Base-by-base conservation (phyloP, 2,888 invertebrate genomes). In the Drosophila peninsularis region DNA sequence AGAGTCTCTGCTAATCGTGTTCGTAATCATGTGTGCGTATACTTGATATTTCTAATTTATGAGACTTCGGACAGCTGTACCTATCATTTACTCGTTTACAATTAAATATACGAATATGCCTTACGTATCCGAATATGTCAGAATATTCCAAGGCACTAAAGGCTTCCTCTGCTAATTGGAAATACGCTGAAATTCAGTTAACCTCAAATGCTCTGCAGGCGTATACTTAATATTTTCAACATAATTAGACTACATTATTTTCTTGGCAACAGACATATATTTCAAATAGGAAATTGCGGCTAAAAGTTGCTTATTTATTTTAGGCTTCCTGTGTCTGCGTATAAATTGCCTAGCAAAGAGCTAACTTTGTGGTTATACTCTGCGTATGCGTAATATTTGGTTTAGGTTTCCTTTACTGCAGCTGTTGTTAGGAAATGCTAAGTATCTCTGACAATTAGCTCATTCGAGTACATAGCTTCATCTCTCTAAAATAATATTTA, bases 331-430 rank as follows among this genome's bases (percentile, higher is more conserved):
- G 1, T 27, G n/a, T 5, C 13, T 14, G 5, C 3, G 13, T 14
- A n/a, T 10, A 2, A 27, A n/a, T 17, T 27, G 11, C 45, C 5
- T 17, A 17, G 3, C 2, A 14, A 14, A 14, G 14, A 13, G 44
- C 21, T 24, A 10, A 24, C 9, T 1, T 45, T 5, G n/a, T 4
- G 45, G 5, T 45, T n/a, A 4, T 9, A 11, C 1, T 7, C 3
- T 21, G 17, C 27, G 45, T 47, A 32, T 47, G 6, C 47, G 30
- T 30, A 30, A 47, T 47, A 47, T 6, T 47, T 47, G n/a, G n/a
- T 17, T 11, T n/a, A n/a, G n/a, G 9, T 14, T 24, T 44, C 2
- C 13, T 14, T 24, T 14, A 44, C 6, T 1, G 14, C 7, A n/a
- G 37, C 37, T 5, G 36, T 5, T 13, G 1, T 41, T 13, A 7